Base-by-base conservation (phyloP, 2,888 invertebrate species). In the Pseudanteris insignis region DNA sequence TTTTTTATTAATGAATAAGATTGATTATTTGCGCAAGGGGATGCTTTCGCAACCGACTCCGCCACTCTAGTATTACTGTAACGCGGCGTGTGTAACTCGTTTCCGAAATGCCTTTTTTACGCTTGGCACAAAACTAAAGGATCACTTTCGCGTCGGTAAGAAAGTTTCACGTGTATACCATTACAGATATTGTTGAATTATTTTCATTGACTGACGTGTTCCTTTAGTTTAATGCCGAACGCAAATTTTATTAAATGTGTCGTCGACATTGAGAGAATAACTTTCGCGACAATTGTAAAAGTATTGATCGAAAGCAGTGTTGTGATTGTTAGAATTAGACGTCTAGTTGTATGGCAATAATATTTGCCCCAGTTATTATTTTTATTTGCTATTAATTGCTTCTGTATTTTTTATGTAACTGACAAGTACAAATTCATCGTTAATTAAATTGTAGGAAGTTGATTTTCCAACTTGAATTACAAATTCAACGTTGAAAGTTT, bases 21-120 rank as follows among this genome's bases (percentile, higher is more conserved):
- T n/a, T n/a, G n/a, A n/a, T n/a, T n/a, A n/a, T n/a, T n/a, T n/a
- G n/a, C n/a, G n/a, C n/a, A n/a, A n/a, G n/a, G n/a, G n/a, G n/a
- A n/a, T n/a, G n/a, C n/a, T n/a, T n/a, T n/a, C n/a, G n/a, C n/a
- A n/a, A n/a, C n/a, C n/a, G n/a, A n/a, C n/a, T n/a, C n/a, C n/a
- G n/a, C n/a, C 26, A 28, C 38, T 37, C 38, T 38, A 46, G 54
- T 46, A 38, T 38, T 46, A 55, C 24, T 15, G 29, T 40, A 41
- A 29, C 25, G 29, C 26, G 29, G 41, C 36, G 36, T 26, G 29
- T 33, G 34, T 33, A 40, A 43, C 41, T 51, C 36, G 34, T 51
- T 51, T 41, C 51, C 51, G 24, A 51, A 40, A 54, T 54, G 54
- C 46, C 44, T 54, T 54, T 33, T 18, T 18, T 18, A 46, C 32